Percentiles rank a stretch among this genome's conserved stretches.
These are phyloP conservation scores for Nycticorax nycticorax DNA, from an alignment of 2,113 vertebrate species.

Conservation along the genomic window DNA sequence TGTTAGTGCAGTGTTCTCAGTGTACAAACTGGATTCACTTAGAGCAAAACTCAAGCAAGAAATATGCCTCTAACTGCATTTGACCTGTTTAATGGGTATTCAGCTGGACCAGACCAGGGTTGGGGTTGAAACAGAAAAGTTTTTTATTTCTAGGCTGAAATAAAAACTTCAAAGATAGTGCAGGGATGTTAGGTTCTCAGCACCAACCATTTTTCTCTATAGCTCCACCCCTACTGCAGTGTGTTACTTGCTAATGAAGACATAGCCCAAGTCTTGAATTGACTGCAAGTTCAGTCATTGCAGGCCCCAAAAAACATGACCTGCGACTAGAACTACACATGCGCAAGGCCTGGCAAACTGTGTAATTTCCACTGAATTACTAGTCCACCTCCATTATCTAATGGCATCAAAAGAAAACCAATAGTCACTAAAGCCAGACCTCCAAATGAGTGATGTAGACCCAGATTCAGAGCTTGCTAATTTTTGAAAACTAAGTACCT, in stretches of 20 bases:
- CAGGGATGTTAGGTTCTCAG: not conserved
- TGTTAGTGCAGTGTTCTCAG: not conserved
- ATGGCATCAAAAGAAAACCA: not conserved
- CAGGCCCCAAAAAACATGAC: not conserved
- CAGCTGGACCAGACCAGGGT: not conserved
- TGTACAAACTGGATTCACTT: not conserved
- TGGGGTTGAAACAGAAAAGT: not conserved
- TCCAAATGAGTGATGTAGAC: not conserved
- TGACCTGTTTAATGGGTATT: not conserved
- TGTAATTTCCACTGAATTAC: not conserved
- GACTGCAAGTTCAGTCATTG: not conserved
- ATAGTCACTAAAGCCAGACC: not conserved
- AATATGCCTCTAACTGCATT: not conserved
- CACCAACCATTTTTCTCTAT: not conserved
- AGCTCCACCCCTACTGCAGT: not conserved
- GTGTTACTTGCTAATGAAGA: not conserved
- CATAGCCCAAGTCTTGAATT: not conserved
- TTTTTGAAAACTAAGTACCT: not conserved
- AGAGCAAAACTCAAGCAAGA: not conserved
- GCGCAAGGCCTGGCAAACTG: not conserved
- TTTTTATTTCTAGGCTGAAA: not conserved
- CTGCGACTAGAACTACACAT: fast-evolving
- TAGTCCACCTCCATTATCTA: not conserved
- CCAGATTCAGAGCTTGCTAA: not conserved
- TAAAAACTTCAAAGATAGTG: not conserved